phyloP scores from a whole-genome alignment of 2,888 invertebrate genomes.

The Drosophila paramelanica region DNA sequence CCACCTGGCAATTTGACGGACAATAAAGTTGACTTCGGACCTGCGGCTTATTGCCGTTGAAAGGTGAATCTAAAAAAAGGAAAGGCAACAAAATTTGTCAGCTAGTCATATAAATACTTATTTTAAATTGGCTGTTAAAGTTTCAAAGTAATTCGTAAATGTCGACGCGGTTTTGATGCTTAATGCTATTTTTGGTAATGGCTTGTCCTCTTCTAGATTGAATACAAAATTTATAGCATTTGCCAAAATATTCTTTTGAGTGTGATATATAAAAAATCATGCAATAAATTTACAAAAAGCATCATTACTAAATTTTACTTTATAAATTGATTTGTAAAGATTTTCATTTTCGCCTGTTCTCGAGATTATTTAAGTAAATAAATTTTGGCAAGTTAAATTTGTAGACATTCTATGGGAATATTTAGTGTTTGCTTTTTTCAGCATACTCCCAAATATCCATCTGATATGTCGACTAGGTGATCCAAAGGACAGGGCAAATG shows the following conservation, averaged over 20 bases:
- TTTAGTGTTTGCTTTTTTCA: not conserved
- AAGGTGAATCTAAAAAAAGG: conserved; percentile 19
- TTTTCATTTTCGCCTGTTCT: too few relatives aligned
- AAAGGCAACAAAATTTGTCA: not conserved
- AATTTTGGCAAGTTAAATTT: not conserved
- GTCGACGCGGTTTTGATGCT: too few relatives aligned
- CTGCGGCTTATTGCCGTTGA: conserved; percentile 10
- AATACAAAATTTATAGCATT: too few relatives aligned
- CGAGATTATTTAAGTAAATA: too few relatives aligned
- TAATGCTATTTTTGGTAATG: too few relatives aligned
- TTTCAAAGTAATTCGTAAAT: not conserved
- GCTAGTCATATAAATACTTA: not conserved
- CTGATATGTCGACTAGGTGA: conserved; percentile 4
- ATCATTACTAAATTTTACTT: too few relatives aligned
- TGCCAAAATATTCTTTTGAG: too few relatives aligned
- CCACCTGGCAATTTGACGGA: conserved; percentile 9
- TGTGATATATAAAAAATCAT: too few relatives aligned
- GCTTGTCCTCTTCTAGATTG: too few relatives aligned
- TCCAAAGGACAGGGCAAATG: conserved; percentile 32
- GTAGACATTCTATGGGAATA: not conserved
- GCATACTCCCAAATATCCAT: not conserved
- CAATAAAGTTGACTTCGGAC: conserved; percentile 28
- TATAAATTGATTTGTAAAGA: too few relatives aligned
- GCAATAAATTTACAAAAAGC: too few relatives aligned
- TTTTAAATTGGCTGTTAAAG: not conserved